Evolutionary conservation across 2,113 vertebrate genomes (phyloP).

Genomic region (Puntigrus tetrazona): DNA sequence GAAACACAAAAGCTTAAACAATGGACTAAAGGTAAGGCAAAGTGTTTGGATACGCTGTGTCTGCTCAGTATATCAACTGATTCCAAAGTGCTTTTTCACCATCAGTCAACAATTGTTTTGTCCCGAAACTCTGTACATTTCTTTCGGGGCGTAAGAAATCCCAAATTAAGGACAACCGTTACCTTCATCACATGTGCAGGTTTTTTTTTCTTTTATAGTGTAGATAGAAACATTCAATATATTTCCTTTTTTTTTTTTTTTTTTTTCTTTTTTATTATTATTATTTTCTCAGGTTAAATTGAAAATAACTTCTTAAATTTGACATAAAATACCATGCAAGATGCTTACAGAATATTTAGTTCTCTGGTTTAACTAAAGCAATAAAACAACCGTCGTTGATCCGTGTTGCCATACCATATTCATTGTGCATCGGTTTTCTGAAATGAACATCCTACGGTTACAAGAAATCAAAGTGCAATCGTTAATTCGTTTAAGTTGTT

Average conservation of each 20-base stretch:
- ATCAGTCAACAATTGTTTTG: slow-evolving; percentile 53
- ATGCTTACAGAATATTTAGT: slow-evolving; percentile 61
- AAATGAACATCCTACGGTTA: slow-evolving; percentile 61
- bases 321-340: slow-evolving; percentile 66
- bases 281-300: slow-evolving; percentile 38
- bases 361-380: slow-evolving; percentile 44
- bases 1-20: slow-evolving; percentile 70
- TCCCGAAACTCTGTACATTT: slow-evolving; percentile 23
- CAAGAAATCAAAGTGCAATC: slow-evolving; percentile 71
- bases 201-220: slow-evolving; percentile 49
- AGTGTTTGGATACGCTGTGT: slow-evolving; percentile 73
- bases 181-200: slow-evolving; percentile 57
- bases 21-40: slow-evolving; percentile 79
- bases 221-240: slow-evolving; percentile 71
- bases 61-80: slow-evolving; percentile 70
- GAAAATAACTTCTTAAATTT: slow-evolving; percentile 51
- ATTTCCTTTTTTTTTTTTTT: slow-evolving; percentile 58
- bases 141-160: slow-evolving; percentile 52
- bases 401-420: slow-evolving; percentile 42
- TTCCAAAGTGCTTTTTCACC: slow-evolving; percentile 70
- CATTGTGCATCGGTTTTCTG: slow-evolving; percentile 53
- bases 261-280: slow-evolving; percentile 48
- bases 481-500: slow-evolving; percentile 63
- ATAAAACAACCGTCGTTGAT: slow-evolving; percentile 52
- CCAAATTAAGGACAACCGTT: slow-evolving; percentile 52